Evolutionary conservation across 2,888 invertebrate genomes (phyloP).

Genomic region (Caenorhabditis sp.): DNA sequence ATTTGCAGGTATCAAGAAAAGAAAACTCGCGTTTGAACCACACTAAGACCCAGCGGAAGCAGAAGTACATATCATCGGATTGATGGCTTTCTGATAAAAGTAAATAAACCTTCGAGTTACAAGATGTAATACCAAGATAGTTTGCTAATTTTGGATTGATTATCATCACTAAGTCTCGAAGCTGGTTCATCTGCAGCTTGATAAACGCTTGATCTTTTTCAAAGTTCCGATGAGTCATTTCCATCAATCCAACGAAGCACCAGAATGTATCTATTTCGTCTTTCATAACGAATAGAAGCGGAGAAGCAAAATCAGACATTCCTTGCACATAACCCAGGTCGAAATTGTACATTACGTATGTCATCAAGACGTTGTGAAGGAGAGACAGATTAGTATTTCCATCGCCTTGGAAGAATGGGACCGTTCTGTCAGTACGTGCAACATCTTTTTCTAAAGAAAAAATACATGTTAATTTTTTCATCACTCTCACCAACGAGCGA

Average conservation of each 20-base stretch:
- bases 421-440: slow-evolving; percentile 92
- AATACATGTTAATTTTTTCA: too few species aligned
- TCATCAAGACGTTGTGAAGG: slow-evolving; percentile 94
- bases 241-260: slow-evolving; percentile 99
- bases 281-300: slow-evolving; percentile 89
- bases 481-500: slow-evolving; percentile 91
- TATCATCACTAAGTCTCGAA: slow-evolving; percentile 88
- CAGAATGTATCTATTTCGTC: slow-evolving; percentile 98
- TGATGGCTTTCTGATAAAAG: slow-evolving; percentile 85
- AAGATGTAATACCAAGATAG: slow-evolving; percentile 84
- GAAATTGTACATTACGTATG: slow-evolving; percentile 98
- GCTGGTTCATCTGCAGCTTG: slow-evolving; percentile 91
- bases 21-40: slow-evolving; percentile 95
- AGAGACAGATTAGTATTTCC: slow-evolving; percentile 90
- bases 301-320: slow-evolving; percentile 96
- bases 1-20: slow-evolving; percentile 88
- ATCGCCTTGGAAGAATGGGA: slow-evolving; percentile 93
- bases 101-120: not conserved
- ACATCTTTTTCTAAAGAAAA: slow-evolving; percentile 99
- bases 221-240: slow-evolving; percentile 93
- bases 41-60: slow-evolving; percentile 97
- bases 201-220: slow-evolving; percentile 97
- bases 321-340: slow-evolving; percentile 92
- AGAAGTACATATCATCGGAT: slow-evolving; percentile 97
- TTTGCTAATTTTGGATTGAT: slow-evolving; percentile 89